Evolutionary conservation across 2,113 vertebrate species (phyloP), one percentile per base, ranked within the genome.

Genomic region (Strigops habroptila): DNA sequence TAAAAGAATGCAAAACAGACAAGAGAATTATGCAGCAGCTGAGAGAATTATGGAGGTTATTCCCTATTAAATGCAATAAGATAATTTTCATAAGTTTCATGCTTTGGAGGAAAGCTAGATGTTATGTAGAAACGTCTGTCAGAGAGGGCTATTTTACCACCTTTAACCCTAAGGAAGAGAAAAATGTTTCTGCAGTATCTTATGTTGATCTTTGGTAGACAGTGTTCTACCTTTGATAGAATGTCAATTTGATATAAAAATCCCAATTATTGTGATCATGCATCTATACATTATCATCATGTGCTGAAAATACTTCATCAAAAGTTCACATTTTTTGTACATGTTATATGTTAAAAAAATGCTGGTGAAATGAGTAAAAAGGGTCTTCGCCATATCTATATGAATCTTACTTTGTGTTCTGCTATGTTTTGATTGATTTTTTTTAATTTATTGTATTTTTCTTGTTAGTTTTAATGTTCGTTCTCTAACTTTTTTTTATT

Each of bases 321-420:
- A 68, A 95, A 74, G 4, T 11, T 84, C 43, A 39, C 0, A 0
- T 1, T 21, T 19, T 65, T 60, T 89, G 15, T 59, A 33, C 2
- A 41, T 6, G 5, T 24, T 59, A 77, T n/a, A 53, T 25, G 3
- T n/a, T 35, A 3, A 25, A 74, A 78, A 62, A 33, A 59, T 9
- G 3, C 1, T n/a, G 7, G 6, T 46, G 23, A 84, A 44, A 52
- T 55, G 70, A 27, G 5, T 53, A 64, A 84, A 86, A 73, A 7
- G 5, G 2, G 8, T 41, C 18, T 68, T 18, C 60, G 62, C 14
- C 35, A n/a, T 3, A 18, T 24, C 28, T 75, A 4, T 59, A 44
- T 31, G 1, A 0, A 44, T 60, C 15, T 37, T 13, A 19, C 10
- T 62, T 65, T 14, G 23, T 48, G 4, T n/a, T 85, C 81, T 63